These are phyloP conservation scores for Sandelia bainsii DNA, from an alignment of 2,797 vertebrate species.

Conservation along the genomic window DNA sequence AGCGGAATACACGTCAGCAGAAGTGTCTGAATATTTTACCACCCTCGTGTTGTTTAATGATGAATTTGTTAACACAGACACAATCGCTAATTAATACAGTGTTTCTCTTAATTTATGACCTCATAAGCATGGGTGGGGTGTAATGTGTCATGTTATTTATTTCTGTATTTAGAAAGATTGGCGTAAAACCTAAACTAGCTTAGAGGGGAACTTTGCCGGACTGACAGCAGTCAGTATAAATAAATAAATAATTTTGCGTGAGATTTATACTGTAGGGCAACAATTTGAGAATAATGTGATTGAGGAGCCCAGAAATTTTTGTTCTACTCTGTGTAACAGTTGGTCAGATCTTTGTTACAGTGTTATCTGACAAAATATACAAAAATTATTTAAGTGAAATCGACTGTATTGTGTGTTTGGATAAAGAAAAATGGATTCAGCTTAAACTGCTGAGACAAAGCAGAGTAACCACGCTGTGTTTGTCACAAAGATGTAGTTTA, in stretches of 20 bases:
- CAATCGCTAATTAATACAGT: slow-evolving; percentile 17
- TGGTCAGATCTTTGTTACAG: not conserved
- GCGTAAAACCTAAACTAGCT: slow-evolving; percentile 4
- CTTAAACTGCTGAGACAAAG: not conserved
- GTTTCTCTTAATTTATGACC: slow-evolving; percentile 28
- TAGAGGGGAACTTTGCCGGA: not conserved
- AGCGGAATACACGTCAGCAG: no score
- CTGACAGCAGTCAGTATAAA: no score
- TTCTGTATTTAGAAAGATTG: slow-evolving; percentile 24
- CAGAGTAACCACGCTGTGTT: not conserved
- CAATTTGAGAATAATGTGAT: not conserved
- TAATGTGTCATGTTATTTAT: slow-evolving; percentile 7
- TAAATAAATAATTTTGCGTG: no score
- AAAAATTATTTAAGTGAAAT: not conserved
- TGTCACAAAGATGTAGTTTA: not conserved
- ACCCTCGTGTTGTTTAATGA: not conserved
- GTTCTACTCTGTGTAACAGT: not conserved
- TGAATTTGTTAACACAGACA: not conserved
- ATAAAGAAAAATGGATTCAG: not conserved
- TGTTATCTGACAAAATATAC: not conserved
- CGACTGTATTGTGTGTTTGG: not conserved
- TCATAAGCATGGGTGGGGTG: not conserved
- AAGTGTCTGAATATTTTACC: not conserved
- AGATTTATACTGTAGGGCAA: no score
- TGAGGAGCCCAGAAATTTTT: no score